These are phyloP conservation scores for Perca fluviatilis DNA, from an alignment of 2,113 vertebrate genomes.

Conservation along the genomic window DNA sequence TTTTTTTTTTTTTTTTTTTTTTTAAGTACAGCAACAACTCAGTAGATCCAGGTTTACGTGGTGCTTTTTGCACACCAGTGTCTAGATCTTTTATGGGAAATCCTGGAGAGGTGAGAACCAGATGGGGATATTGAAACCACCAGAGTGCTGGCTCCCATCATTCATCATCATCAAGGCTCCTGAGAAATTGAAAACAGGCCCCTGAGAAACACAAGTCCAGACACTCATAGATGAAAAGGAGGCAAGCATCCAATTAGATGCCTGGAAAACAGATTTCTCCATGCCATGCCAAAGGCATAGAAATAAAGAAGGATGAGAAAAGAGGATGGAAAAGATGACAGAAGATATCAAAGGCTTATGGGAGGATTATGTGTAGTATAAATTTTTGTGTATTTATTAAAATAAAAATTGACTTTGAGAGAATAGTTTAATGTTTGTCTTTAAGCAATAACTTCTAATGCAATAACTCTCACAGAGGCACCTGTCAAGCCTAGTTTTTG, in stretches of 20 bases:
- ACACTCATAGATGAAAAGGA: slow-evolving; percentile 80
- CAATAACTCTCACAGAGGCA: slow-evolving; percentile 14
- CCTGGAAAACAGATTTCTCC: slow-evolving; percentile 81
- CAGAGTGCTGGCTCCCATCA: slow-evolving; percentile 75
- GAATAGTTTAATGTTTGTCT: slow-evolving; percentile 38
- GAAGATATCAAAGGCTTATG: slow-evolving; percentile 55
- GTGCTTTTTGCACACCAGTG: slow-evolving; percentile 54
- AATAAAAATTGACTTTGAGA: slow-evolving; percentile 23
- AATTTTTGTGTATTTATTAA: slow-evolving; percentile 44
- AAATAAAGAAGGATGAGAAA: slow-evolving; percentile 64
- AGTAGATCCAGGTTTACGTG: slow-evolving; percentile 34
- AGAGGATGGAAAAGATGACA: slow-evolving; percentile 76
- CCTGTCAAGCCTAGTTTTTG: slow-evolving; percentile 19
- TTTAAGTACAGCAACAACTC: background rate
- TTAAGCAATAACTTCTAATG: slow-evolving; percentile 15
- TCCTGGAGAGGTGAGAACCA: slow-evolving; percentile 83
- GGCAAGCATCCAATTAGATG: slow-evolving; percentile 80
- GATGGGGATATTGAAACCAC: slow-evolving; percentile 82
- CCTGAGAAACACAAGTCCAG: slow-evolving; percentile 77
- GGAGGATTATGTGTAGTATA: slow-evolving; percentile 39
- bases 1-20: background rate
- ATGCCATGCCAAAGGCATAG: slow-evolving; percentile 60
- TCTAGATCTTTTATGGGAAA: slow-evolving; percentile 77
- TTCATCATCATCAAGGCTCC: slow-evolving; percentile 82
- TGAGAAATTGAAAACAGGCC: slow-evolving; percentile 84